These are phyloP conservation scores for Himalopsyche anomala DNA, from an alignment of 2,888 invertebrate species.

Conservation along the genomic window DNA sequence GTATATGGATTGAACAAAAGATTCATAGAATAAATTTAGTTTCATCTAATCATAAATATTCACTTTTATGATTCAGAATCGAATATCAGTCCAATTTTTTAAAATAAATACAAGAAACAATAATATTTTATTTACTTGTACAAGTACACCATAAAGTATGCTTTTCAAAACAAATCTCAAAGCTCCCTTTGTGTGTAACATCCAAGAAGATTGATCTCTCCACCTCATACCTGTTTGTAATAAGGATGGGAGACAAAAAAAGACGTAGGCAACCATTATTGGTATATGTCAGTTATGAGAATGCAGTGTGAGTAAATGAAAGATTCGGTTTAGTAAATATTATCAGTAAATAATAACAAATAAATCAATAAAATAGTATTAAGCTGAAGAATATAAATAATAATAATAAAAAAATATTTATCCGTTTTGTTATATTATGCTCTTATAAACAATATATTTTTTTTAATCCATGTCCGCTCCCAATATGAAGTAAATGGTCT, in stretches of 20 bases:
- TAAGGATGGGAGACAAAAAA: conserved; percentile 29
- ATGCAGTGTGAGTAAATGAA: background rate
- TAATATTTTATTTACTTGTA: conserved; percentile 37
- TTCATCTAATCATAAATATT: too few relatives aligned
- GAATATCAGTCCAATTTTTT: too few relatives aligned
- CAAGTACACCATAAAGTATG: conserved; percentile 27
- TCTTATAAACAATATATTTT: too few relatives aligned
- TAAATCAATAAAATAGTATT: background rate
- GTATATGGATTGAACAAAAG: too few relatives aligned
- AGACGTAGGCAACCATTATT: background rate
- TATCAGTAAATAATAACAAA: background rate
- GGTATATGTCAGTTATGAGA: background rate
- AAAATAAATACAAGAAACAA: background rate
- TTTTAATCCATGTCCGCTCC: too few relatives aligned
- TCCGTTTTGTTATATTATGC: too few relatives aligned
- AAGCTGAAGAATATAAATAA: too few relatives aligned
- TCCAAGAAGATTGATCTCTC: conserved; percentile 45
- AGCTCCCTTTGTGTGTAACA: conserved; percentile 44
- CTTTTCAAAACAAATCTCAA: conserved; percentile 44
- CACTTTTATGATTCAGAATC: too few relatives aligned
- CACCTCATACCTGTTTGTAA: conserved; percentile 39
- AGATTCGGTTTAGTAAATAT: background rate
- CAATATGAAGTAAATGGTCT: too few relatives aligned
- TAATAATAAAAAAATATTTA: too few relatives aligned
- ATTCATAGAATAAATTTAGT: too few relatives aligned